Conservation (phyloP, 2,888 invertebrate species). For the Caenorhabditis sinica region DNA sequence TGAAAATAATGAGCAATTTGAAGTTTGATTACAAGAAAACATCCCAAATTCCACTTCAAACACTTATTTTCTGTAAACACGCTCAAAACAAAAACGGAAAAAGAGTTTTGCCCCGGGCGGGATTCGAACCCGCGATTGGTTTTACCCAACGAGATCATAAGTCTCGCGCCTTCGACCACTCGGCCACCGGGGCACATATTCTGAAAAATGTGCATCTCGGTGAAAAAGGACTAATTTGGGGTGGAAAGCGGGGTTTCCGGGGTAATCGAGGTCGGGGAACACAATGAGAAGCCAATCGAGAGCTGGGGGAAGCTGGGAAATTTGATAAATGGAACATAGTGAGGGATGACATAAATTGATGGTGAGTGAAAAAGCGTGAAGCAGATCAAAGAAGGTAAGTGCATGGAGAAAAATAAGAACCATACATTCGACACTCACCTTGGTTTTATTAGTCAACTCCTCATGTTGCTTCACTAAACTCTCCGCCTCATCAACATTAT, state of each 20-base stretch:
- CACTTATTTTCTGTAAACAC: no score
- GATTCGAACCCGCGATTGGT: conserved; percentile 54
- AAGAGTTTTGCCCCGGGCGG: conserved; percentile 33
- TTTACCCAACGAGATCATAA: conserved; percentile 48
- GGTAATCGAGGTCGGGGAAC: no score
- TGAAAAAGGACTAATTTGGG: no score
- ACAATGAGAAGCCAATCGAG: neutral
- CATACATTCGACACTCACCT: conserved; percentile 33
- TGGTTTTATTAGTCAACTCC: conserved; percentile 85
- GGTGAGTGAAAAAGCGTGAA: no score
- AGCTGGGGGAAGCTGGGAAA: no score
- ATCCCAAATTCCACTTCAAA: no score
- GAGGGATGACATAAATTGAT: no score
- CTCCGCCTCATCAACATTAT: conserved; percentile 88
- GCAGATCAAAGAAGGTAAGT: no score
- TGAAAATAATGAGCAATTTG: conserved; percentile 77
- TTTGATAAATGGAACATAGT: no score
- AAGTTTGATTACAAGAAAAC: neutral
- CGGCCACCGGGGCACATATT: no score
- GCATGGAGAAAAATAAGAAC: neutral
- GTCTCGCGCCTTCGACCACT: conserved; percentile 53
- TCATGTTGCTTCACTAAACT: conserved; percentile 89
- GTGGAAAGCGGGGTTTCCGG: no score
- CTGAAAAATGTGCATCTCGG: no score
- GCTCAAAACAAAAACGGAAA: neutral